Percentiles rank a stretch among this genome's conserved stretches.
Conservation (phyloP, 2,888 invertebrate species). For the Phymatocera aterrima region DNA sequence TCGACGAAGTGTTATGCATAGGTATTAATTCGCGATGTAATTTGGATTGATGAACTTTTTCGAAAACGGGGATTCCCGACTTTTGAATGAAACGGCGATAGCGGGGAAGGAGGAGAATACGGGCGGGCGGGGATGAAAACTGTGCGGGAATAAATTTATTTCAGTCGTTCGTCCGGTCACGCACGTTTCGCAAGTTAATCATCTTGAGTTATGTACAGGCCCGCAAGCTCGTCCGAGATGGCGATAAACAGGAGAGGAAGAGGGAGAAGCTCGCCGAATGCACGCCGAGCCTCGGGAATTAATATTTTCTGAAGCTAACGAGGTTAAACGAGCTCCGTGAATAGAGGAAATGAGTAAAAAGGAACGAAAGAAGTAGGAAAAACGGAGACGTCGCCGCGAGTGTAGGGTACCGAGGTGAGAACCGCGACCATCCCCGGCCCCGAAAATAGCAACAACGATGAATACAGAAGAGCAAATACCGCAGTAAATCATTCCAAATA, state of each 20-base stretch:
- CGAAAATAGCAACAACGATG: neutral
- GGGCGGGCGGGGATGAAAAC: slow-evolving; percentile 35
- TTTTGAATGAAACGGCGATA: slow-evolving; percentile 49
- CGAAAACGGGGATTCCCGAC: neutral
- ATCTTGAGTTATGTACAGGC: slow-evolving; percentile 67
- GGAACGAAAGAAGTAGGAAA: slow-evolving; percentile 48
- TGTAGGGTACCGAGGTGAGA: slow-evolving; percentile 12
- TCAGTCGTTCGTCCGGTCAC: slow-evolving; percentile 65
- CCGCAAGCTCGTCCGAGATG: slow-evolving; percentile 58
- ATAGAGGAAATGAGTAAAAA: slow-evolving; percentile 43
- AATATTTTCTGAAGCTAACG: slow-evolving; percentile 65
- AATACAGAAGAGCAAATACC: neutral
- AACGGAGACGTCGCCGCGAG: slow-evolving; percentile 51
- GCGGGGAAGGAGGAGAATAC: slow-evolving; percentile 17
- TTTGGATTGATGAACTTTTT: slow-evolving; percentile 1
- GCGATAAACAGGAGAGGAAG: slow-evolving; percentile 59
- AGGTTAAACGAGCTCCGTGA: slow-evolving; percentile 53
- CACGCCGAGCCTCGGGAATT: slow-evolving; percentile 59
- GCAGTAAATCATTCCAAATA: neutral
- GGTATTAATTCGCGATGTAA: neutral
- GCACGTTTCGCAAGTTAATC: slow-evolving; percentile 69
- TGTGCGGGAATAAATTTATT: slow-evolving; percentile 60
- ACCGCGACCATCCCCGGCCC: neutral
- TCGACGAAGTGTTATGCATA: neutral
- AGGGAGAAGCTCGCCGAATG: slow-evolving; percentile 46